These are phyloP conservation scores for Pogonomyrmex barbatus DNA, from an alignment of 1,140 invertebrate genomes.

Conservation along the genomic window DNA sequence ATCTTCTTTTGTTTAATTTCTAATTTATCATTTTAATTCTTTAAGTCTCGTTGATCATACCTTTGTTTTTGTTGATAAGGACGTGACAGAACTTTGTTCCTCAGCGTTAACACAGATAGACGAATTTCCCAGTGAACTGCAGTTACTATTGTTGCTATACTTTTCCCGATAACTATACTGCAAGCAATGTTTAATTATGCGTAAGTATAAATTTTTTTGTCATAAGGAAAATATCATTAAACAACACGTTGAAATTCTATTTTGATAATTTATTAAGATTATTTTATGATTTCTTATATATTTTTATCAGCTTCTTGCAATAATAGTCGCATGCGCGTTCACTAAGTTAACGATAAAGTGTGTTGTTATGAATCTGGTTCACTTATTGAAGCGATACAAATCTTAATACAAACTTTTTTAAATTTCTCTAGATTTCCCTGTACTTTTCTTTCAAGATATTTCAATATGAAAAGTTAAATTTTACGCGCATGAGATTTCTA, in stretches of 20 bases:
- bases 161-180: conserved; percentile 69
- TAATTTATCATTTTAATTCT: not conserved
- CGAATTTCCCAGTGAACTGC: conserved; percentile 72
- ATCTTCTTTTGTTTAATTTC: too few relatives aligned
- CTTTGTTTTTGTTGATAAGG: conserved; percentile 73
- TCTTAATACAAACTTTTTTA: not conserved
- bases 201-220: not conserved
- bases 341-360: not conserved
- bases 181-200: conserved; percentile 16
- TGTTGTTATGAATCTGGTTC: conserved; percentile 4
- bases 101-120: conserved; percentile 69
- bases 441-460: not conserved
- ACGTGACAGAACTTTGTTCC: conserved; percentile 70
- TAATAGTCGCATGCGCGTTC: not conserved
- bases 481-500: not conserved
- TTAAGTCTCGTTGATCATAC: conserved; percentile 52
- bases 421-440: not conserved
- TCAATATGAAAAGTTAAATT: not conserved
- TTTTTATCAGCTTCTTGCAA: not conserved
- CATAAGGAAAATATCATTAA: not conserved
- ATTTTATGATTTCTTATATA: not conserved
- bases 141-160: conserved; percentile 56
- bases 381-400: conserved; percentile 6
- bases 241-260: not conserved
- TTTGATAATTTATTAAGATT: not conserved